These are phyloP conservation scores for Crambe crambe DNA, from an alignment of 37 sponge, comb jelly and placozoan species.

Conservation along the genomic window DNA sequence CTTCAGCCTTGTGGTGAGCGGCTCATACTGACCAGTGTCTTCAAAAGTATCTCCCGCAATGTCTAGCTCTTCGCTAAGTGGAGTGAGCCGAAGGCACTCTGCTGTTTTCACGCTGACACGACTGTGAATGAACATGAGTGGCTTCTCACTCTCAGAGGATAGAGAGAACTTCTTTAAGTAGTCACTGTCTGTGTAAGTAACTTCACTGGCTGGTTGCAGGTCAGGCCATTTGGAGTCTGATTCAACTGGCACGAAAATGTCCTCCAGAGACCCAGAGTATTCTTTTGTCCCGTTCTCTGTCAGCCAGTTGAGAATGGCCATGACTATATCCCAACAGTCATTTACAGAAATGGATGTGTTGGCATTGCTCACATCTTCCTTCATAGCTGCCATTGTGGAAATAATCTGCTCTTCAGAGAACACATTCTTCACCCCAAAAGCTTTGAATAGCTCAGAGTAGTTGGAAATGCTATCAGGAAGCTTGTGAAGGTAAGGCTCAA, in stretches of 20 bases:
- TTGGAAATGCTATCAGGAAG: constrained; percentile 15
- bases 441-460: background rate
- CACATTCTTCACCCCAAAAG: background rate
- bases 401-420: constrained; percentile 20
- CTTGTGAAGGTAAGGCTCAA: constrained; percentile 44
- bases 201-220: constrained; percentile 6
- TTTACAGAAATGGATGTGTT: background rate
- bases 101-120: constrained; percentile 6
- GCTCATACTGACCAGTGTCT: constrained; percentile 66
- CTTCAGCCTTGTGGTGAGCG: constrained; percentile 52
- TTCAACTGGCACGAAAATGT: constrained; percentile 39
- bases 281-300: constrained; percentile 10
- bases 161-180: constrained; percentile 7
- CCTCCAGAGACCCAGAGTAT: too few species aligned
- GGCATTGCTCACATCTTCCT: background rate
- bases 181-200: constrained; percentile 43
- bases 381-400: constrained; percentile 17
- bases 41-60: constrained; percentile 58
- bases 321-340: constrained; percentile 30
- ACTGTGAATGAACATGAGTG: constrained; percentile 13
- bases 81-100: constrained; percentile 13
- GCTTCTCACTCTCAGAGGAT: background rate
- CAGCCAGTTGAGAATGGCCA: constrained; percentile 51
- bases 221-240: constrained; percentile 11
- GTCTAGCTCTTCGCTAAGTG: constrained; percentile 37